Evolutionary conservation across 2,113 vertebrate species (phyloP), one percentile per base, ranked within the genome.

Genomic region (Gymnarchus niloticus): DNA sequence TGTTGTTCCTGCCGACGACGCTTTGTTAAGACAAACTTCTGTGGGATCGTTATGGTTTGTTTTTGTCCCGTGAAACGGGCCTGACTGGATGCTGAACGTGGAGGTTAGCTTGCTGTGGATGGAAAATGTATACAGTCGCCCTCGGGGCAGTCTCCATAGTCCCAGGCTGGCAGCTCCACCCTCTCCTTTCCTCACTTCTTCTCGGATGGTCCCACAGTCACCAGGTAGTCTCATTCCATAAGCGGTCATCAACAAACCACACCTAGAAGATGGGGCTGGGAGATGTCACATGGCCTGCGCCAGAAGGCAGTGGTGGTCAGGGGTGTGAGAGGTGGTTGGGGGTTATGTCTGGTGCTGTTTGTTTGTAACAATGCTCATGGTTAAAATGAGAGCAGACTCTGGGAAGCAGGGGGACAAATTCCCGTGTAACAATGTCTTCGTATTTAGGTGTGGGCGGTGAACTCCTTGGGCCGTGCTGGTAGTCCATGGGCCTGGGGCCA

Each of bases 401-500:
- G n/a, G n/a, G n/a, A n/a, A n/a, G n/a, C n/a, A n/a, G n/a, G n/a
- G n/a, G n/a, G n/a, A n/a, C n/a, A n/a, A n/a, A n/a, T 73, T 78
- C 44, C 44, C 9, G 44, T 48, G 6, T 44, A 25, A 21, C 76
- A n/a, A 9, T 14, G 59, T 37, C 44, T 48, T 57, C 54, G 61
- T 21, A 51, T 73, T 56, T 78, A 87, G 87, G 86, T 99, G 86
- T 95, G 95, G 93, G 94, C 96, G 0, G 94, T 96, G 49, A 99
- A 99, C 90, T 96, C 95, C 0, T 96, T 92, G 0, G 97, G 97
- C 17, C 94, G 88, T 84, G 89, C 92, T 0, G 86, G 92, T 0
- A 98, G 97, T 51, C 73, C 86, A 2, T 98, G 98, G 97, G 90
- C 92, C 6, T 83, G 19, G 85, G 96, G 96, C 81, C 93, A 44